Percentiles rank a stretch among this genome's conserved stretches.
phyloP scores from a whole-genome alignment of 64 coral and sea anemone species.

The Stichodactyla mertensii region DNA sequence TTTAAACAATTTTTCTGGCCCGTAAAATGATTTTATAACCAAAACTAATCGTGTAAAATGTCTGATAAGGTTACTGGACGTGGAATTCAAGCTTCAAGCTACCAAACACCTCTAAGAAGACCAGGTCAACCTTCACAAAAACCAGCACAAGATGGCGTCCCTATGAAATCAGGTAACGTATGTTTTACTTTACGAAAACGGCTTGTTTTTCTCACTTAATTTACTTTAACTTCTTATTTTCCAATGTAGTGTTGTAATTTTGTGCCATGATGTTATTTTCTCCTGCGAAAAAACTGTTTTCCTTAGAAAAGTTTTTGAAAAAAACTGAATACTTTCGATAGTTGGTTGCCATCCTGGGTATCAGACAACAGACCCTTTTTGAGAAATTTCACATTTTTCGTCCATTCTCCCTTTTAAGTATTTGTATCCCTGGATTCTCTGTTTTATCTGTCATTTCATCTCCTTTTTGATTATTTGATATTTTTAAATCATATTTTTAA shows the following conservation, averaged over 20 bases:
- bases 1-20: not conserved
- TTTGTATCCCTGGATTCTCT: no score
- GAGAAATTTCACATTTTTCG: no score
- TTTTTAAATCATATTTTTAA: no score
- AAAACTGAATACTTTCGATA: no score
- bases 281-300: no score
- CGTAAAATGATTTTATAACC: not conserved
- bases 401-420: no score
- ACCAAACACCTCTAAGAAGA: not conserved
- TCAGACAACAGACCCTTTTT: no score
- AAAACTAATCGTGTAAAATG: not conserved
- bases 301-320: no score
- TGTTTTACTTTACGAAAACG: not conserved
- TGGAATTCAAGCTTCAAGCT: not conserved
- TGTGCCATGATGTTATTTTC: no score
- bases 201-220: not conserved
- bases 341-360: no score
- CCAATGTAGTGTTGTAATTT: not conserved
- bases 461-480: no score
- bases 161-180: constrained; percentile 9
- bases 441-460: no score
- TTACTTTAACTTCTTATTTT: not conserved
- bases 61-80: not conserved
- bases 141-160: constrained; percentile 14
- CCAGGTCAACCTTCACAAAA: constrained; percentile 5